Conservation (phyloP, 1,140 invertebrate genomes). For the Arion vulgaris region DNA sequence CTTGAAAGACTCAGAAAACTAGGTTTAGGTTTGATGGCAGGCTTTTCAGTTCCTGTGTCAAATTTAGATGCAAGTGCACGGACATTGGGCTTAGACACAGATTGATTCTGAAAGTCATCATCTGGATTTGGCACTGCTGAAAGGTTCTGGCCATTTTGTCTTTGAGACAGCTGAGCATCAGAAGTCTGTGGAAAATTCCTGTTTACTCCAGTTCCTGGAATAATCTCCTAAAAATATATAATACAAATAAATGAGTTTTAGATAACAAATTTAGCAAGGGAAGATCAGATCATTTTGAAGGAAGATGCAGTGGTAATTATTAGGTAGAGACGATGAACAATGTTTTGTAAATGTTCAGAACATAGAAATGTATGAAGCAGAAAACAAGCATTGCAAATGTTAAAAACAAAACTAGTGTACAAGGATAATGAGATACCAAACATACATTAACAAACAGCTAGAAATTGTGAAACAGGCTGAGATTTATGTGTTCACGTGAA, state of each 20-base stretch:
- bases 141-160: conserved; percentile 13
- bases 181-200: conserved; percentile 21
- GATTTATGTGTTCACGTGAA: too few relatives aligned
- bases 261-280: not conserved
- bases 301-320: too few relatives aligned
- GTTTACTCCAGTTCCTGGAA: conserved; percentile 24
- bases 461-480: too few relatives aligned
- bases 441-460: too few relatives aligned
- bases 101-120: conserved; percentile 9
- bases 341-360: too few relatives aligned
- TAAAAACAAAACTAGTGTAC: too few relatives aligned
- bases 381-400: too few relatives aligned
- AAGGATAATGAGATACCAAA: too few relatives aligned
- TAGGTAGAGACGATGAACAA: too few relatives aligned
- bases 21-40: conserved; percentile 22
- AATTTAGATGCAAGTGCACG: conserved; percentile 56
- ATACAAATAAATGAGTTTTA: not conserved
- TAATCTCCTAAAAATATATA: conserved; percentile 12
- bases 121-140: not conserved
- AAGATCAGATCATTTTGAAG: not conserved
- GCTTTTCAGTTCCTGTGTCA: conserved; percentile 38
- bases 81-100: conserved; percentile 48
- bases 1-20: conserved; percentile 2
- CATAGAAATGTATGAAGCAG: too few relatives aligned
- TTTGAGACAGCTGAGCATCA: conserved; percentile 23